Base-by-base conservation (phyloP, 2,113 vertebrate genomes). In the Trogon surrucura region DNA sequence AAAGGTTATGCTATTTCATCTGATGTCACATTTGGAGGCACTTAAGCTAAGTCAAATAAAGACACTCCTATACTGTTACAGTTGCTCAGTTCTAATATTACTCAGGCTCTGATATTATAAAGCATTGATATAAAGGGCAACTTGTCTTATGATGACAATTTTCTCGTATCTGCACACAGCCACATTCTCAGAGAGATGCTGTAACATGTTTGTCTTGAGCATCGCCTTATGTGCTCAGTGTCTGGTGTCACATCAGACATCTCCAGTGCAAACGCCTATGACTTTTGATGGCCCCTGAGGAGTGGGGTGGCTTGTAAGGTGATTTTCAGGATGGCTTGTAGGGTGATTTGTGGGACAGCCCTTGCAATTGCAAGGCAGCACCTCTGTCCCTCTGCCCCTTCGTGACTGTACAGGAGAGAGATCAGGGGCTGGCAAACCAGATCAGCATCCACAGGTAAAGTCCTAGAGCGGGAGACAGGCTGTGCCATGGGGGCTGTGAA, bases 41-140 rank as follows among this genome's bases (percentile, higher is more conserved):
- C n/a, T 88, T 80, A 57, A 60, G 13, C 72, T 75, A 72, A 87
- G 48, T 60, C 12, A 81, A 79, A 72, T 41, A 71, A 93, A 65
- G 26, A 29, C 50, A 29, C 57, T 69, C 22, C 45, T 78, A 10
- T 1, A 5, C 20, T 9, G 4, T 47, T 69, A 45, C 0, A 0
- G 8, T 38, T 50, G 54, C 47, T 41, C 41, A 21, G 16, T 3
- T 50, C 70, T 21, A 71, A 41, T 41, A 41, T 41, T 41, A 12
- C 41, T 41, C 41, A 74, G 36, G 13, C 30, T 80, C 34, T 36
- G 47, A 26, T 56, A 13, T 17, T 36, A 23, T 32, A 79, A 87
- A 89, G 29, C 21, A 17, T 36, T 17, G 29, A 41, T 64, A 53
- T 11, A 82, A 92, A 13, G 1, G 1, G 44, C 29, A 80, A 27